Evolutionary conservation across 2,113 vertebrate species (phyloP).

Genomic region (Leptobrachium ailaonicum): DNA sequence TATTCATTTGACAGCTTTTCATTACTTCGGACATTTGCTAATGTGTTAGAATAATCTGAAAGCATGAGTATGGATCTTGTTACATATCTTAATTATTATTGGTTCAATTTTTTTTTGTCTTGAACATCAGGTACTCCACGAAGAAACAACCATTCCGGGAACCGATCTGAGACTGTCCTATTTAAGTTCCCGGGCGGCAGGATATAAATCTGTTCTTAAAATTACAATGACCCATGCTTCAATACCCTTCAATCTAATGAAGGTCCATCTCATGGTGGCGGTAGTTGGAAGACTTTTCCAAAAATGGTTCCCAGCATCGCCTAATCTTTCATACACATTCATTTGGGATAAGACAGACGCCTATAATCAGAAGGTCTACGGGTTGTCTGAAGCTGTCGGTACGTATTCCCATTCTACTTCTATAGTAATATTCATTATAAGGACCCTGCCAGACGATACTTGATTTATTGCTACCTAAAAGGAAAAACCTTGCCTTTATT

Average conservation of each 20-base stretch:
- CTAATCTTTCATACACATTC: conserved; percentile 94
- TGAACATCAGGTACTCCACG: conserved; percentile 85
- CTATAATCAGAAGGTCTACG: conserved; percentile 94
- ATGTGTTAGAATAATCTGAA: no score
- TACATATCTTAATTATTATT: no score
- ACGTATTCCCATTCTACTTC: conserved; percentile 57
- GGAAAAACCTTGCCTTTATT: conserved; percentile 1
- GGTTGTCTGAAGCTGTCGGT: conserved; percentile 94
- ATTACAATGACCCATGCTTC: conserved; percentile 89
- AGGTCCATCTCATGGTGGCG: conserved; percentile 97
- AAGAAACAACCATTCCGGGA: conserved; percentile 92
- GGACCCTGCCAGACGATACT: conserved; percentile 7
- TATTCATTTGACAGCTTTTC: no score
- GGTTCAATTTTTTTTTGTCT: neutral
- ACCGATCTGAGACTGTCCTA: conserved; percentile 93
- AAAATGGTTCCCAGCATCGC: conserved; percentile 95
- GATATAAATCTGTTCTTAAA: conserved; percentile 96
- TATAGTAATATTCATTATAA: conserved; percentile 36
- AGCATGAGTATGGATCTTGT: no score
- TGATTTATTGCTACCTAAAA: conserved; percentile 22
- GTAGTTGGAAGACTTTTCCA: conserved; percentile 96
- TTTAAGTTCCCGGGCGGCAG: conserved; percentile 91
- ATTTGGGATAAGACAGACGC: conserved; percentile 99
- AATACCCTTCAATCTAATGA: conserved; percentile 95
- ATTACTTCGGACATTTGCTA: no score